Base-by-base conservation (phyloP, 30 jellyfish, hydroid and myxozoan genomes). In the Turritopsis dohrnii region DNA sequence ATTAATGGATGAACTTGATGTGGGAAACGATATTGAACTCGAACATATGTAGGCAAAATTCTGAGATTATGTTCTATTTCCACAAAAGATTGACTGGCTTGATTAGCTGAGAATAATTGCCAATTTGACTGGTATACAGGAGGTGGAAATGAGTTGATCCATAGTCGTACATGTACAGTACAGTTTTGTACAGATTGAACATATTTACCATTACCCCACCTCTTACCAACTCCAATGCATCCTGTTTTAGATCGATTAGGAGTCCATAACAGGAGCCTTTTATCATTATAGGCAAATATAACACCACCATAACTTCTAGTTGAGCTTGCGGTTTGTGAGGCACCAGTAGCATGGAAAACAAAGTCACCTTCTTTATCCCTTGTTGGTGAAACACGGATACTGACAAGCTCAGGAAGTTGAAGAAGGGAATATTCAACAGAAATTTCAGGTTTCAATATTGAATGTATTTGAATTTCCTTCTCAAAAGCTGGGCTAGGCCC, bases 171-270 rank as follows among this genome's bases (percentile, higher is more conserved):
- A 52, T 94, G 96, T 26, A 94, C 88, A 19, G 83, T 96, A 54
- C 99, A 94, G 23, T 83, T 83, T 29, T 75, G 71, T 21, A 96
- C 71, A 83, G 74, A 76, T 53, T 83, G 87, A 17, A 95, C 28
- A 65, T 88, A 71, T 77, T 80, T 85, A 8, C 99, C 97, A 85
- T 83, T 76, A 21, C 99, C 99, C 99, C 99, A 94, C n/a, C 99
- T 93, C 79, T 81, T 86, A 4, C 94, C 85, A 24, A 94, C 71
- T 28, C 28, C 66, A 29, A 89, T 86, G 72, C 99, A 94, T 20
- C 99, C 95, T 1, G 96, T 83, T 25, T 76, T 80, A 1, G 76
- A 72, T 21, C 84, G 74, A 74, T 79, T 89, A 1, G 99, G 99
- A 16, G 89, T 80, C 99, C 99, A 94, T 72, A 94, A 80, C 30